A percentile compares a stretch with the other conserved stretches of the same genome.
Evolutionary conservation across 2,797 vertebrate species (phyloP).

Genomic region (Pterois miles): DNA sequence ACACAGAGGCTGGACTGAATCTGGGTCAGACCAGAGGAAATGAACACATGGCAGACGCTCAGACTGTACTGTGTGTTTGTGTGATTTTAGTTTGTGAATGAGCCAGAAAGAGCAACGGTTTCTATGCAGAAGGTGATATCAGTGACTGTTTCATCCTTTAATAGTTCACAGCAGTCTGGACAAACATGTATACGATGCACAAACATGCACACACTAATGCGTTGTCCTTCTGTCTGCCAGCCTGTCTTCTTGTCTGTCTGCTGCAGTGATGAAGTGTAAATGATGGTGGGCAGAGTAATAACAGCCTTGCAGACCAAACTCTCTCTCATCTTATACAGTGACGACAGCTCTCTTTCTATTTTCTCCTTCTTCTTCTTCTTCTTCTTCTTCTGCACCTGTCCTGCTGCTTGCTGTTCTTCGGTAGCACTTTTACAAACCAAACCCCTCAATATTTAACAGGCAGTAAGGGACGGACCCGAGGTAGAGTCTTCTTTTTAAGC

Average conservation of each 20-base stretch:
- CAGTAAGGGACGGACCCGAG: background rate
- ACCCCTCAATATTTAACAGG: background rate
- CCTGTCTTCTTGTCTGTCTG: conserved; percentile 40
- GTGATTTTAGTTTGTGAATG: conserved; percentile 36
- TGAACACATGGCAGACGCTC: conserved; percentile 46
- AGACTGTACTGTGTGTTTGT: conserved; percentile 54
- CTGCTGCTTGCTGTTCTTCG: background rate
- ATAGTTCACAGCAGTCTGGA: background rate
- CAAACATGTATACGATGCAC: background rate
- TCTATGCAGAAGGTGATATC: background rate
- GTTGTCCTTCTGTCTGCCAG: conserved; percentile 48
- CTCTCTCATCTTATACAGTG: conserved; percentile 29
- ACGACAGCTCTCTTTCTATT: conserved; percentile 42
- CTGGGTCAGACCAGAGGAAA: conserved; percentile 70
- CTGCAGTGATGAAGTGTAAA: conserved; percentile 65
- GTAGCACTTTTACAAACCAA: background rate
- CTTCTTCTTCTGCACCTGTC: conserved; percentile 19
- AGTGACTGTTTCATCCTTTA: background rate
- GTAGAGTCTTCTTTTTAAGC: background rate
- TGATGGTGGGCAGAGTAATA: conserved; percentile 62
- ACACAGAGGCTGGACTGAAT: conserved; percentile 37
- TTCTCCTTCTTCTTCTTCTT: background rate
- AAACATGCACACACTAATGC: conserved; percentile 4
- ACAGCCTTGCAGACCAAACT: conserved; percentile 50
- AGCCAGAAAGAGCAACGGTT: conserved; percentile 16